A percentile compares a stretch with the other conserved stretches of the same genome.
Evolutionary conservation across 2,797 vertebrate genomes (phyloP).

Genomic region (Halcyon leucocephala): DNA sequence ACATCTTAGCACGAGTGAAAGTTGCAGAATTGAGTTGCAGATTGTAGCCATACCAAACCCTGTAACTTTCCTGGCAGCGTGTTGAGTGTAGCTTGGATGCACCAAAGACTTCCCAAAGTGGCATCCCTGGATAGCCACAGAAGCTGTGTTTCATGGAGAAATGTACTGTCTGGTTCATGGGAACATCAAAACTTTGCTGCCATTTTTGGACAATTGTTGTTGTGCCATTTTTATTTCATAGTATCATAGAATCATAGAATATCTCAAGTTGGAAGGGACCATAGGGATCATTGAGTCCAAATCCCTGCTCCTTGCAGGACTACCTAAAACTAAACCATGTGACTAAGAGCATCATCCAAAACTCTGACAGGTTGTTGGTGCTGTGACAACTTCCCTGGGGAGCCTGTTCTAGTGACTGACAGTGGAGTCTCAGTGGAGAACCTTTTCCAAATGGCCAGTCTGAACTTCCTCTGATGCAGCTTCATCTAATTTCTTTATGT

Average conservation of each 20-base stretch:
- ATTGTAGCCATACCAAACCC: neutral
- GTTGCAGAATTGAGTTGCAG: neutral
- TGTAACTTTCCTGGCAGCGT: neutral
- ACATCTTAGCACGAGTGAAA: neutral
- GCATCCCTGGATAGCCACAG: neutral
- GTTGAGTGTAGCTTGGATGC: neutral
- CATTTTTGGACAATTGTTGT: neutral
- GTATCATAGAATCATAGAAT: neutral
- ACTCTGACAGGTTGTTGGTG: neutral
- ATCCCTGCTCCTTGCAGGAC: neutral
- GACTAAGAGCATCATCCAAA: neutral
- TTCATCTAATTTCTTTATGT: neutral
- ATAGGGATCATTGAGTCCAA: neutral
- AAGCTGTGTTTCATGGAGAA: neutral
- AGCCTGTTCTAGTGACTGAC: neutral
- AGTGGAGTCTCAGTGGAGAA: neutral
- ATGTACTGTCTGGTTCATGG: neutral
- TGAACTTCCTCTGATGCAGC: neutral
- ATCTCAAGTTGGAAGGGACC: neutral
- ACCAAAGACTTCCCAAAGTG: neutral
- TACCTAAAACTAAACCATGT: neutral
- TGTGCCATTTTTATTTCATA: neutral
- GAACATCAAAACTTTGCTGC: neutral
- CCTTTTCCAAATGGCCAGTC: neutral
- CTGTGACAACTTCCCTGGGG: fast-evolving